A percentile compares a stretch with the other conserved stretches of the same genome.
Conservation (phyloP, 2,888 invertebrate genomes). For the Cistogaster globosa region DNA sequence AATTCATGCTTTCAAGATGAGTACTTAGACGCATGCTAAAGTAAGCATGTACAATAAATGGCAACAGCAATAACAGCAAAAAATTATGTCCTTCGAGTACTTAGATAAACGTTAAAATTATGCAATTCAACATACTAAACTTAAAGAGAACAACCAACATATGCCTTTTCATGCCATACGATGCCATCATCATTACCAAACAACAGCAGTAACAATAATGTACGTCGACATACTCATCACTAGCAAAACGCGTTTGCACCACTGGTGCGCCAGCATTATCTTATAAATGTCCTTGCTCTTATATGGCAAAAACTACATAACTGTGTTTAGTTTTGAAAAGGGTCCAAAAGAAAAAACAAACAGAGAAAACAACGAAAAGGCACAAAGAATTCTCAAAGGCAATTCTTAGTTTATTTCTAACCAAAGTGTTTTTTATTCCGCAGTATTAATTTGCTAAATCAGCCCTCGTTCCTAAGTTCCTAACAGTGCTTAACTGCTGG, state of each 20-base stretch:
- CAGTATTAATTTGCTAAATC: not conserved
- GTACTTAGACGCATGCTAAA: constrained; percentile 34
- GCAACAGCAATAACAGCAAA: constrained; percentile 15
- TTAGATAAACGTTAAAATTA: constrained; percentile 71
- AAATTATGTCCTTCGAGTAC: constrained; percentile 60
- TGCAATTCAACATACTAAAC: constrained; percentile 61
- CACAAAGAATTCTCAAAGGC: constrained; percentile 56
- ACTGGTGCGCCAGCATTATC: constrained; percentile 29
- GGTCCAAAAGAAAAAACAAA: not conserved
- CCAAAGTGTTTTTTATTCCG: constrained; percentile 6
- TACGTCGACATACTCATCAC: constrained; percentile 24
- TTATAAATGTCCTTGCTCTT: constrained; percentile 8
- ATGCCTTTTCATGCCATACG: not conserved
- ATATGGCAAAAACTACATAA: not conserved
- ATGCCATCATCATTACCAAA: constrained; percentile 42
- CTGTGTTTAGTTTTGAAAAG: constrained; percentile 24
- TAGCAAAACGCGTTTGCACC: constrained; percentile 10
- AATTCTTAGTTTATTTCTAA: constrained; percentile 34
- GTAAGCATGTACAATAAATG: constrained; percentile 10
- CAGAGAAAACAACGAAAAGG: not conserved
- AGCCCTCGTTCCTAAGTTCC: not conserved
- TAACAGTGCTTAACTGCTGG: constrained; percentile 38
- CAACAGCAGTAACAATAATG: constrained; percentile 12
- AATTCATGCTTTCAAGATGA: constrained; percentile 48
- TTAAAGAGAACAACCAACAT: constrained; percentile 54